Evolutionary conservation across 2,888 invertebrate genomes (phyloP).

Genomic region (Polymixis lichenea): DNA sequence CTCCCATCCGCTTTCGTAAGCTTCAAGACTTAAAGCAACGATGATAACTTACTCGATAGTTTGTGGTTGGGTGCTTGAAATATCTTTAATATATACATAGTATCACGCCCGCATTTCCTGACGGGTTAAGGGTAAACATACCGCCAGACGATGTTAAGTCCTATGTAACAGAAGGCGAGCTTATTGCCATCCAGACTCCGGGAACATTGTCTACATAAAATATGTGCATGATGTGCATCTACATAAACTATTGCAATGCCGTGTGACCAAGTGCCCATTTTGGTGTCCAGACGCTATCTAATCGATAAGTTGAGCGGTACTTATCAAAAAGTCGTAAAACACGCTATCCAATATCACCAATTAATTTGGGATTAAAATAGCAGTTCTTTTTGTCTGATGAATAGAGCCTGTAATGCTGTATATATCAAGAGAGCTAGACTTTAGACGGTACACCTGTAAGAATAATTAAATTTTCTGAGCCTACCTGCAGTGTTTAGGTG

Average conservation of each 20-base stretch:
- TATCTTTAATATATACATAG: neutral
- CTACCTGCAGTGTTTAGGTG: neutral
- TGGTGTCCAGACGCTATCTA: neutral
- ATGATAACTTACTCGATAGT: neutral
- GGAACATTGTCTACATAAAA: neutral
- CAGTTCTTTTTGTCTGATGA: neutral
- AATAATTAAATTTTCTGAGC: neutral
- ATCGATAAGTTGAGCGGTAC: neutral
- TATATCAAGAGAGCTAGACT: no score
- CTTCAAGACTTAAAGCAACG: neutral
- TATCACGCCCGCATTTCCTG: neutral
- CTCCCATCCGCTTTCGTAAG: conserved; percentile 29
- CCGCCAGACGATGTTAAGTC: neutral
- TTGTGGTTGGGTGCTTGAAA: neutral
- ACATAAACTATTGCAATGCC: neutral
- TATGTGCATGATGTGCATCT: neutral
- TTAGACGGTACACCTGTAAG: no score
- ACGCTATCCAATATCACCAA: neutral
- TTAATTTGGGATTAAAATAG: neutral
- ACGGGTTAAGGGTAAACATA: neutral
- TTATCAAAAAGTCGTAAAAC: neutral
- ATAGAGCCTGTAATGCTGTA: no score
- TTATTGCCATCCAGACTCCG: neutral
- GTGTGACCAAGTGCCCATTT: neutral
- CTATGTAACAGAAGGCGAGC: neutral